Evolutionary conservation across 2,888 invertebrate genomes (phyloP).

Genomic region (Dryobotodes eremita): DNA sequence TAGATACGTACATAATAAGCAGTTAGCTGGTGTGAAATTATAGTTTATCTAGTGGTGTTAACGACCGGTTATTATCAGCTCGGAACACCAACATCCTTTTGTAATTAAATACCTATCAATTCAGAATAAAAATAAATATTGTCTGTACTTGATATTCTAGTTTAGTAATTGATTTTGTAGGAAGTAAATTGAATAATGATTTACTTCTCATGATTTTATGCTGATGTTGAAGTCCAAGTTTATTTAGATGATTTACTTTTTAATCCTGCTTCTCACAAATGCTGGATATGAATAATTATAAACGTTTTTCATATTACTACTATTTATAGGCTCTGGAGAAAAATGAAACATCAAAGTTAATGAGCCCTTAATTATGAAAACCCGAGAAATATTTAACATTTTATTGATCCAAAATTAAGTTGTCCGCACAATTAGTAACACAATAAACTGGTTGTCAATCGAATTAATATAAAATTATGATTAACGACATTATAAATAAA

Average conservation of each 20-base stretch:
- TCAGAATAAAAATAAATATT: constrained; percentile 2
- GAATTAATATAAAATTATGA: constrained; percentile 38
- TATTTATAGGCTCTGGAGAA: neutral
- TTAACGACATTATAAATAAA: constrained; percentile 34
- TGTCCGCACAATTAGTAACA: constrained; percentile 16
- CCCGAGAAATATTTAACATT: neutral
- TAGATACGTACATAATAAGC: constrained; percentile 30
- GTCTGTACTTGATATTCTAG: neutral
- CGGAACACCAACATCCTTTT: constrained; percentile 7
- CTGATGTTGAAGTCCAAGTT: neutral
- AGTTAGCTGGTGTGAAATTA: constrained; percentile 36
- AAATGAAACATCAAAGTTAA: neutral
- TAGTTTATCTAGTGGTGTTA: constrained; percentile 25
- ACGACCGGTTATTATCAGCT: constrained; percentile 24
- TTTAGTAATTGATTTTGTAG: constrained; percentile 2
- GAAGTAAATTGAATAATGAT: neutral
- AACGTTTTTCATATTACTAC: neutral
- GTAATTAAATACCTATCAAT: constrained; percentile 24
- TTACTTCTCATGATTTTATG: constrained; percentile 2
- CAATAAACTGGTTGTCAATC: constrained; percentile 40
- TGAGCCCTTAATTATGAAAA: neutral
- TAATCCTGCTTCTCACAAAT: neutral
- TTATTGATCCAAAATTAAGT: constrained; percentile 18
- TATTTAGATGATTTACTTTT: constrained; percentile 8
- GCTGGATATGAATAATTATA: no score